Base-by-base conservation (phyloP, 2,888 invertebrate genomes). In the Acanthopleura granulata region DNA sequence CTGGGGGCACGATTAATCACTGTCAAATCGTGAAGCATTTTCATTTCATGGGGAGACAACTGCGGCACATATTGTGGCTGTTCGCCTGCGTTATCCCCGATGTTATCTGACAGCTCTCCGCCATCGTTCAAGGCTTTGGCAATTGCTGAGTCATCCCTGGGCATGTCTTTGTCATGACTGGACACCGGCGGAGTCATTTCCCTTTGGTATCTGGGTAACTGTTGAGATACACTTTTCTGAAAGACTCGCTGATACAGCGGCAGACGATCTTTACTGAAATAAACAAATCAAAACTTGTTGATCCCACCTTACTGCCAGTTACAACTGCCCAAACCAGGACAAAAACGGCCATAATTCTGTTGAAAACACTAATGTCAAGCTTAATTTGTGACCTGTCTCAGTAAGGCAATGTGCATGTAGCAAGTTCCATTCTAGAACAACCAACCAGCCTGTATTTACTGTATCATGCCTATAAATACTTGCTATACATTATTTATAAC, bases 201-300 rank as follows among this genome's bases (percentile, higher is more conserved):
- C 25, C 22, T 18, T 22, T 57, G 71, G 74, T 87, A 89, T 70
- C 83, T 80, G 40, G 84, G 86, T 0, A 79, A 79, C 81, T 90
- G 89, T 11, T 85, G 83, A 1, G 79, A 79, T 6, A 88, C 79
- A 9, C 84, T 82, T 49, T 84, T 82, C 72, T 83, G 83, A 76
- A 89, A 90, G 0, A 89, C 82, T 40, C 86, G 79, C 77, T 89
- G 88, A 78, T 90, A 90, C 74, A 81, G 84, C 0, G 89, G 88
- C 49, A 90, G 80, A 69, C 89, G 80, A 57, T 89, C 88, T 14
- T 86, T 87, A 76, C 90, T 90, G 81, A 14, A 77, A 40, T 9
- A 40, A 40, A 40, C 40, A 40, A 40, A 40, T 3, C 40, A 40
- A 40, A 40, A 3, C 9, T 40, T 40, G 40, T 40, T 40, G 4